Base-by-base conservation (phyloP, 2,888 invertebrate genomes). In the Cerastoderma edule region DNA sequence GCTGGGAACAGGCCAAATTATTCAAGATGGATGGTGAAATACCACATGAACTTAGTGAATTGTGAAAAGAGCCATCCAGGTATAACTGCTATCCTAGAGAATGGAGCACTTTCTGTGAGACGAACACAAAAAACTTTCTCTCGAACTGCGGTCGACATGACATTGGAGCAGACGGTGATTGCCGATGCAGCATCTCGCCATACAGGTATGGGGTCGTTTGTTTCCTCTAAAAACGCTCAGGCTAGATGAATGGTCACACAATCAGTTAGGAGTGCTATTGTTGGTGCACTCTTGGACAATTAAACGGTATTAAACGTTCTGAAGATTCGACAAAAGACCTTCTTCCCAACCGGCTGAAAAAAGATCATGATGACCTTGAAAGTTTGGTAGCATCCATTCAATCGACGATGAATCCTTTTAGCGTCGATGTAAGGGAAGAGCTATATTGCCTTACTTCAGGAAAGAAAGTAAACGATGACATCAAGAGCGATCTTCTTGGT, bases 11-110 rank as follows among this genome's bases (percentile, higher is more conserved):
- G 76, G 16, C 57, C 63, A 0, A 84, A 84, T 48, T 85, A 84
- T 67, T 48, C 82, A 3, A 57, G 83, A 44, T 85, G 82, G 82
- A 66, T 84, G 77, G 27, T 73, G 5, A 75, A 60, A 44, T 82
- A 74, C 32, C 67, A 77, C 35, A 46, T 83, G 22, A 77, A 83
- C 60, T 44, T 81, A 39, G 22, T 81, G 13, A 84, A 81, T 66
- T 39, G 39, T 13, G 67, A 73, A 24, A 24, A 53, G 39, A 54
- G 32, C 24, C 68, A 69, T 5, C 54, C 68, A 24, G 33, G 56
- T 13, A 19, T 54, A 2, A 44, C 30, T 0, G 22, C 24, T 6
- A 32, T 64, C 1, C 64, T 73, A 10, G 64, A 54, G 56, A 16
- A 6, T 16, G 54, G 63, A 1, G 64, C 46, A n/a, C 30, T 75